Percentiles rank a stretch among this genome's conserved stretches.
These are phyloP conservation scores for Microtus pennsylvanicus DNA, from an alignment of 2,113 vertebrate genomes.

Conservation along the genomic window DNA sequence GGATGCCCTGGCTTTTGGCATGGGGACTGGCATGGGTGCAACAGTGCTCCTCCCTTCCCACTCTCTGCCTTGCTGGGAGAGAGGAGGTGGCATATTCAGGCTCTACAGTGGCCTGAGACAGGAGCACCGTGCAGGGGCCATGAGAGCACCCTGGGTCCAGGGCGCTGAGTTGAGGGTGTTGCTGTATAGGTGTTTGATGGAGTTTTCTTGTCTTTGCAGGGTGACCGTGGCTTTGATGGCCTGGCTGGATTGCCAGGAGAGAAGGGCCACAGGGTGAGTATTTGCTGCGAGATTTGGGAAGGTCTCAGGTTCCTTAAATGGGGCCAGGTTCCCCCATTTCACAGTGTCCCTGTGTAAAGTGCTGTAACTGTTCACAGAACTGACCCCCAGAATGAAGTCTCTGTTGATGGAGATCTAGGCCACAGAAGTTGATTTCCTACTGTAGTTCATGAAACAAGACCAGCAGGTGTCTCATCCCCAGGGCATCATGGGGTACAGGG, in stretches of 20 bases:
- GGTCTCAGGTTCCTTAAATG: fast-evolving
- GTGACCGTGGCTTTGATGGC: slow-evolving; percentile 97
- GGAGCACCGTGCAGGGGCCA: background rate
- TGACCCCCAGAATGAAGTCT: fast-evolving
- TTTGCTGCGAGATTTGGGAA: fast-evolving
- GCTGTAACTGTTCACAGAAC: no score
- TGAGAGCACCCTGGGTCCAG: background rate
- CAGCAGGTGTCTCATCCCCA: fast-evolving
- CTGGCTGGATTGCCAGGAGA: slow-evolving; percentile 97
- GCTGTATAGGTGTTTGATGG: fast-evolving
- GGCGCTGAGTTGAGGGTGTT: fast-evolving
- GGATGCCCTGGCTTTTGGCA: fast-evolving
- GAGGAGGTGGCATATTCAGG: fast-evolving
- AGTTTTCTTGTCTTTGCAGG: slow-evolving; percentile 85
- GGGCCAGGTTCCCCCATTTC: fast-evolving
- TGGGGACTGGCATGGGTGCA: no score
- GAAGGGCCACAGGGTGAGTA: slow-evolving; percentile 96
- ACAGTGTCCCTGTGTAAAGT: fast-evolving
- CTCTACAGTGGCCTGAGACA: fast-evolving
- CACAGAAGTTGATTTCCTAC: fast-evolving
- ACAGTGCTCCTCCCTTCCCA: fast-evolving
- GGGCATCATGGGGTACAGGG: fast-evolving
- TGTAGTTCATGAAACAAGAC: background rate
- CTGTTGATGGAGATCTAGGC: background rate
- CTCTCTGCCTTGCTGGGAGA: background rate